These are phyloP conservation scores for Caenorhabditis doughertyi DNA, from an alignment of 2,888 invertebrate species.

Conservation along the genomic window DNA sequence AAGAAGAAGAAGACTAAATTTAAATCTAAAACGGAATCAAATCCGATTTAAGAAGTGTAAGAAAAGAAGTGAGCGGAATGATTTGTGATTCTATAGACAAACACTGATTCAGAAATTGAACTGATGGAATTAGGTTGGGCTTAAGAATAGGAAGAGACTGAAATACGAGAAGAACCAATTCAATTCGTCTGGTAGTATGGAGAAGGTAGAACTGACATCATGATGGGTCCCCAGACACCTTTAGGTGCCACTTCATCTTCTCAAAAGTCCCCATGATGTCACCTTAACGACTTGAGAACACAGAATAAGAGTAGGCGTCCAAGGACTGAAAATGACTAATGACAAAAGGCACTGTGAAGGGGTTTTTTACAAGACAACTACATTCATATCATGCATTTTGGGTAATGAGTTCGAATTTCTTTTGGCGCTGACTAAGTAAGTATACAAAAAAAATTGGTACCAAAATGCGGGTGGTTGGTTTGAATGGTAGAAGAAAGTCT, in stretches of 20 bases:
- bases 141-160: conserved; percentile 6
- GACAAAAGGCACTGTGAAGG: neutral
- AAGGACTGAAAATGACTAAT: neutral
- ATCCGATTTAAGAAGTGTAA: conserved; percentile 16
- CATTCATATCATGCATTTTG: neutral
- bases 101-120: neutral
- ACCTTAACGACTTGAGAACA: conserved; percentile 31
- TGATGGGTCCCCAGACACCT: conserved; percentile 53
- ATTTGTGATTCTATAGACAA: conserved; percentile 35
- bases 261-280: conserved; percentile 43
- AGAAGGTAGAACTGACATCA: conserved; percentile 42
- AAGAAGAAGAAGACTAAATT: conserved; percentile 17
- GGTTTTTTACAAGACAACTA: neutral
- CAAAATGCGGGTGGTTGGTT: too few relatives aligned
- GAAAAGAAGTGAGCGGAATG: neutral
- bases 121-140: conserved; percentile 10
- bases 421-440: neutral
- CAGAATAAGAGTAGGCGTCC: conserved; percentile 16
- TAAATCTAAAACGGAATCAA: conserved; percentile 27
- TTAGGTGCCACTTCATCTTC: conserved; percentile 45
- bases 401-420: neutral
- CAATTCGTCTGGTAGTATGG: neutral
- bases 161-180: conserved; percentile 12
- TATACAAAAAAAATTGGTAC: neutral
- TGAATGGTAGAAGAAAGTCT: too few relatives aligned